Evolutionary conservation across 2,113 vertebrate species (phyloP), one percentile per base, ranked within the genome.

Genomic region (Pollimyrus isidori): DNA sequence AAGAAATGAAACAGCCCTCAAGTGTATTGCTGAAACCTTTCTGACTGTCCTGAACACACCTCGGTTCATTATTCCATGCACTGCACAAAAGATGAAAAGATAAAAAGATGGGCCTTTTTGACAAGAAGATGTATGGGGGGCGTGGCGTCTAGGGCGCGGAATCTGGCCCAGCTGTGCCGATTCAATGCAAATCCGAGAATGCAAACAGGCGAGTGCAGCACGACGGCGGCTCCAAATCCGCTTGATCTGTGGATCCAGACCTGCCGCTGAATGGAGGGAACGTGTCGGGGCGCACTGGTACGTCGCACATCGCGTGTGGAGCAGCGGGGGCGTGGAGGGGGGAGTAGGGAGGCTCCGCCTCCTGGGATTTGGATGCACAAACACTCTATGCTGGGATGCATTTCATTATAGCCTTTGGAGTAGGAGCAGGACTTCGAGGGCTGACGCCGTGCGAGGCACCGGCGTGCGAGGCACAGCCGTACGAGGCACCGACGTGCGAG

Each of bases 51-150:
- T 52, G 50, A 53, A 53, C 21, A 46, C 82, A 48, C 82, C 82
- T 48, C 11, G 2, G 26, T 17, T 35, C n/a, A 87, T 53, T 53
- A 39, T 56, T 19, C 48, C 48, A 39, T 35, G 50, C 23, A 21
- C 50, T 35, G 26, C n/a, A 30, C 50, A 87, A 87, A 87, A 87
- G 85, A 87, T 87, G 85, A 87, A 53, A 56, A 87, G 85, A 87
- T 87, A 53, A 87, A 87, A 87, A 19, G 85, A 35, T 19, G 48
- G 50, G 50, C 53, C 7, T 53, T 21, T 52, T 86, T 86, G 84
- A 82, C 76, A 23, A 10, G 76, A 86, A 7, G 21, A 50, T 86
- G 84, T 50, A 86, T 53, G 2, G 56, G n/a, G 26, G 49, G 49
- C 17, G 85, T 56, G 49, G 17, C 50, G 49, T 50, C 35, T 30